A percentile compares a stretch with the other conserved stretches of the same genome.
Conservation (phyloP, 2,797 vertebrate species). For the Caiman crocodilus region DNA sequence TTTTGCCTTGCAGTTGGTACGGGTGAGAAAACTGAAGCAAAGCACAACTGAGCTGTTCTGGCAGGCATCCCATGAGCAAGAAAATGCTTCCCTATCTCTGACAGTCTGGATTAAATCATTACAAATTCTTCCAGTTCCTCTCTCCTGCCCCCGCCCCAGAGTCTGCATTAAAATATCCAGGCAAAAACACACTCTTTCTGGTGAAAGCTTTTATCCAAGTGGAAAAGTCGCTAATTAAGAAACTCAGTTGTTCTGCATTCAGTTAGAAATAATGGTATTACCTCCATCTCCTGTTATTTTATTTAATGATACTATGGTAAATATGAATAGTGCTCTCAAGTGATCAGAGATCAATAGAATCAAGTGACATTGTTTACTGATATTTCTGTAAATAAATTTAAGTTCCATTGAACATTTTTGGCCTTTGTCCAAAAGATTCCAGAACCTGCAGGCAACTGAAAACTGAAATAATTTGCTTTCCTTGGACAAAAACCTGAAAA, state of each 20-base stretch:
- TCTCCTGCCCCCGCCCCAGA: background rate
- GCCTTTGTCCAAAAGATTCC: background rate
- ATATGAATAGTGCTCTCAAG: background rate
- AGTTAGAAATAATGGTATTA: background rate
- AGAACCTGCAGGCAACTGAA: background rate
- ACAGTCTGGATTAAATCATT: background rate
- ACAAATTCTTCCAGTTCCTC: background rate
- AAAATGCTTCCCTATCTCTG: background rate
- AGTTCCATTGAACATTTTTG: background rate
- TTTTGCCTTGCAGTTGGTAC: fast-evolving
- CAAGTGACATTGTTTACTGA: background rate
- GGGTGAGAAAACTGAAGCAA: background rate
- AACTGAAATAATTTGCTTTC: background rate
- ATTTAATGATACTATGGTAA: background rate
- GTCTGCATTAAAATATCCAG: background rate
- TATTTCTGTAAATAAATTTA: background rate
- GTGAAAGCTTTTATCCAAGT: background rate
- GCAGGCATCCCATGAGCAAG: background rate
- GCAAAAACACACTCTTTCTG: background rate
- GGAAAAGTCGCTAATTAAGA: background rate
- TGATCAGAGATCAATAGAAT: background rate
- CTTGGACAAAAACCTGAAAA: background rate
- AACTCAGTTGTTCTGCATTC: background rate
- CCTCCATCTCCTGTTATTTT: background rate
- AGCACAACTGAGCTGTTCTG: background rate